A percentile compares a stretch with the other conserved stretches of the same genome.
Conservation (phyloP, 2,888 invertebrate genomes). For the Leptarthrus brevirostris region DNA sequence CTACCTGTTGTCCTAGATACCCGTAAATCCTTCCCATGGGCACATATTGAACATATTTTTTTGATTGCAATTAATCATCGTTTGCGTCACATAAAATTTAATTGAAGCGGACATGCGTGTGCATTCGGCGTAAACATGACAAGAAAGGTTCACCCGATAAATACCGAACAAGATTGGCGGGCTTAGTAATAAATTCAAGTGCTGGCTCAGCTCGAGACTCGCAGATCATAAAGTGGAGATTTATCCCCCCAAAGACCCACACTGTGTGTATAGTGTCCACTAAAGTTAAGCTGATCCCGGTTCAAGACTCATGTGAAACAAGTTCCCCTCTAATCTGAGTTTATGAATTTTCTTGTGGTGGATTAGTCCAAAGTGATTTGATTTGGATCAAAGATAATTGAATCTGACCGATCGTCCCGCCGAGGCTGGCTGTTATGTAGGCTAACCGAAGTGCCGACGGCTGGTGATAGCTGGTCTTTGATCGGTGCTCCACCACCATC, state of each 20-base stretch:
- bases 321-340: conserved; percentile 42
- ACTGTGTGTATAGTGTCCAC: not conserved
- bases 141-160: conserved; percentile 53
- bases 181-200: conserved; percentile 32
- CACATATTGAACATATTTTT: conserved; percentile 10
- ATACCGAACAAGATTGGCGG: conserved; percentile 33
- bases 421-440: conserved; percentile 51
- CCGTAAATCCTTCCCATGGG: not conserved
- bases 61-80: conserved; percentile 54
- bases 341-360: conserved; percentile 40
- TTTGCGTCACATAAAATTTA: conserved; percentile 54
- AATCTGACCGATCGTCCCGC: conserved; percentile 49
- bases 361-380: conserved; percentile 55
- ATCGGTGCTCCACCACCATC: too few species aligned
- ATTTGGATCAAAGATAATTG: conserved; percentile 54
- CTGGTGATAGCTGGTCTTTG: conserved; percentile 22
- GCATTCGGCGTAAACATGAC: conserved; percentile 55
- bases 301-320: not conserved
- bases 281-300: not conserved
- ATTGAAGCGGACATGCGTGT: conserved; percentile 54
- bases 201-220: conserved; percentile 5
- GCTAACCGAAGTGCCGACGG: conserved; percentile 43
- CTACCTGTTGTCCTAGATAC: conserved; percentile 29
- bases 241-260: conserved; percentile 18
- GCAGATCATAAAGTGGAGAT: conserved; percentile 20